Conservation (phyloP, 2,888 invertebrate species). For the Agrotis ipsilon region DNA sequence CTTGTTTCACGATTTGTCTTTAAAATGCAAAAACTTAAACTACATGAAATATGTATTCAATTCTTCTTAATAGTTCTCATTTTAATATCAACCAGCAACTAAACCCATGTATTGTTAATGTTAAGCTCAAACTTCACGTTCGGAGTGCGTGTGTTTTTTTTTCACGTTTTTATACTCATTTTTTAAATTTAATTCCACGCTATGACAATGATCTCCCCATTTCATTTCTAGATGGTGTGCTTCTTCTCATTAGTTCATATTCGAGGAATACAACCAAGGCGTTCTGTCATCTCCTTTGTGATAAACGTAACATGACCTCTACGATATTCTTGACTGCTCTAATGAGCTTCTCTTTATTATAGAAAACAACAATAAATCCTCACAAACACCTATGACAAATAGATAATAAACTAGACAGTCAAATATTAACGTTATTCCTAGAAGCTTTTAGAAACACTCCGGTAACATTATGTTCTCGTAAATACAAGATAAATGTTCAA, state of each 20-base stretch:
- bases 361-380: conserved; percentile 5
- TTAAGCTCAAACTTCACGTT: too few species aligned
- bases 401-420: conserved; percentile 30
- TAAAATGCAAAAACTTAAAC: neutral
- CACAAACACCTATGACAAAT: conserved; percentile 6
- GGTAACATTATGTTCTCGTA: conserved; percentile 34
- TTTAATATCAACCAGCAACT: neutral
- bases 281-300: too few species aligned
- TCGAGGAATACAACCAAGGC: too few species aligned
- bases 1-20: neutral
- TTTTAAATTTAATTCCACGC: too few species aligned
- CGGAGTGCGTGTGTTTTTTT: too few species aligned
- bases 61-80: neutral
- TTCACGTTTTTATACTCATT: too few species aligned
- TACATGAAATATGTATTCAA: conserved; percentile 6
- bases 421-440: conserved; percentile 21
- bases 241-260: too few species aligned
- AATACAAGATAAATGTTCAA: conserved; percentile 41
- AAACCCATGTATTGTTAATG: too few species aligned
- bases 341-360: neutral
- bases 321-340: neutral
- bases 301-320: too few species aligned
- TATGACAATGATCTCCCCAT: too few species aligned
- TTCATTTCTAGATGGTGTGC: too few species aligned
- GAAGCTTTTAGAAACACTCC: conserved; percentile 42